phyloP scores from a whole-genome alignment of 2,888 invertebrate genomes.

The Lacanobia wlatinum region DNA sequence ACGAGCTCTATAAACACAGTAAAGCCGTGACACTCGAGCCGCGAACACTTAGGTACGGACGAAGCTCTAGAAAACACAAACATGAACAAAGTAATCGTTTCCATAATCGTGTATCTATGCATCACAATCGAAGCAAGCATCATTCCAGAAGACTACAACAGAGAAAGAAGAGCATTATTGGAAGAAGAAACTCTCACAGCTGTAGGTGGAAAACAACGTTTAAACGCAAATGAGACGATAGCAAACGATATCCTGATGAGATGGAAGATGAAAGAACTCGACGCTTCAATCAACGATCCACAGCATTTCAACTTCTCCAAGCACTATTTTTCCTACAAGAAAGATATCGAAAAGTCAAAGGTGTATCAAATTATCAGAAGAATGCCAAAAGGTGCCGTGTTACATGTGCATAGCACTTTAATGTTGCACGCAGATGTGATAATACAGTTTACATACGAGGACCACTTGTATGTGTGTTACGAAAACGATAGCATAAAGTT shows the following conservation, averaged over 20 bases:
- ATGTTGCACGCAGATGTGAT: constrained; percentile 91
- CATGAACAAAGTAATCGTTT: constrained; percentile 52
- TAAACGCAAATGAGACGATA: constrained; percentile 85
- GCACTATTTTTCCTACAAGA: constrained; percentile 92
- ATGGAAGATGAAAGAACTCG: constrained; percentile 89
- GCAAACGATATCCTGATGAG: constrained; percentile 91
- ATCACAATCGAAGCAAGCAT: constrained; percentile 65
- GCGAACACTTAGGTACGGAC: constrained; percentile 27
- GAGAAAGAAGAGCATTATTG: constrained; percentile 72
- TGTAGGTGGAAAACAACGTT: constrained; percentile 87
- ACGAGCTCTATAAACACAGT: constrained; percentile 9
- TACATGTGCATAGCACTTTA: constrained; percentile 93
- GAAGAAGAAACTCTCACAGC: constrained; percentile 83
- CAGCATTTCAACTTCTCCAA: constrained; percentile 91
- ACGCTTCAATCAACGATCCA: constrained; percentile 86
- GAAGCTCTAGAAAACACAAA: constrained; percentile 10
- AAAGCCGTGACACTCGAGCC: constrained; percentile 25
- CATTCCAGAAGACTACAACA: constrained; percentile 69
- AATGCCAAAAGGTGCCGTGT: constrained; percentile 94
- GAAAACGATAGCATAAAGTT: constrained; percentile 75
- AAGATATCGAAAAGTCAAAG: constrained; percentile 91
- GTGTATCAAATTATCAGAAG: constrained; percentile 92
- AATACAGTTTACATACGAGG: constrained; percentile 91
- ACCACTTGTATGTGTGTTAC: constrained; percentile 91
- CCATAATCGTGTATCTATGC: constrained; percentile 60